These are phyloP conservation scores for Acrocephalus kingi DNA, from an alignment of 2,113 vertebrate species.

Conservation along the genomic window DNA sequence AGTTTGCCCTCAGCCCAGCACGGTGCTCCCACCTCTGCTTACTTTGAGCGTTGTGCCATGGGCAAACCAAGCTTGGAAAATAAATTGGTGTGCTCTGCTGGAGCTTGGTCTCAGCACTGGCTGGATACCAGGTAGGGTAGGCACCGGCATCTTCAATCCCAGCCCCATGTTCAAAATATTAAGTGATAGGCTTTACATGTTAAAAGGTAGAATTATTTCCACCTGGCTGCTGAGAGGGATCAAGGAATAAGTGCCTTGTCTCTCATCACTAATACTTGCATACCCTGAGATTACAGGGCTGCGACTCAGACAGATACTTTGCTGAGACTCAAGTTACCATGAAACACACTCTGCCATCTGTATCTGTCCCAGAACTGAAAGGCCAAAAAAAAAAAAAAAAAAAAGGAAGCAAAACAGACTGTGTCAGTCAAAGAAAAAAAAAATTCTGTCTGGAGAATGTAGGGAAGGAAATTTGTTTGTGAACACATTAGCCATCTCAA, in stretches of 20 bases:
- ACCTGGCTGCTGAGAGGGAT: constrained; percentile 12
- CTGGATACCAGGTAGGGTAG: background rate
- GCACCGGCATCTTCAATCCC: background rate
- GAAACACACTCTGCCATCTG: background rate
- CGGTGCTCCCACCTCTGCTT: background rate
- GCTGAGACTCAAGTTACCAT: background rate
- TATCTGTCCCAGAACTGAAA: background rate
- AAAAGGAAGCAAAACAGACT: background rate
- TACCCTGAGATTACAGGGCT: background rate
- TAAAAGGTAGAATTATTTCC: constrained; percentile 40
- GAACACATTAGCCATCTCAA: constrained; percentile 29
- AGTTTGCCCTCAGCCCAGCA: background rate
- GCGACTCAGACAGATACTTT: background rate
- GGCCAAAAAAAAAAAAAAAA: background rate
- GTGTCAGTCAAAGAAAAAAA: background rate
- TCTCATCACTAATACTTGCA: constrained; percentile 4
- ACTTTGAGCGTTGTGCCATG: background rate
- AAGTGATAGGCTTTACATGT: background rate
- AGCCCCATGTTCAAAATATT: background rate
- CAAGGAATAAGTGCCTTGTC: background rate
- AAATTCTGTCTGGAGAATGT: background rate
- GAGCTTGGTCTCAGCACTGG: background rate
- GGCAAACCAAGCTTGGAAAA: background rate
- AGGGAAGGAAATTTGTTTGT: constrained; percentile 36
- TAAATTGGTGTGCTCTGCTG: background rate